Base-by-base conservation (phyloP, 2,797 vertebrate genomes). In the Neostethus bicornis region DNA sequence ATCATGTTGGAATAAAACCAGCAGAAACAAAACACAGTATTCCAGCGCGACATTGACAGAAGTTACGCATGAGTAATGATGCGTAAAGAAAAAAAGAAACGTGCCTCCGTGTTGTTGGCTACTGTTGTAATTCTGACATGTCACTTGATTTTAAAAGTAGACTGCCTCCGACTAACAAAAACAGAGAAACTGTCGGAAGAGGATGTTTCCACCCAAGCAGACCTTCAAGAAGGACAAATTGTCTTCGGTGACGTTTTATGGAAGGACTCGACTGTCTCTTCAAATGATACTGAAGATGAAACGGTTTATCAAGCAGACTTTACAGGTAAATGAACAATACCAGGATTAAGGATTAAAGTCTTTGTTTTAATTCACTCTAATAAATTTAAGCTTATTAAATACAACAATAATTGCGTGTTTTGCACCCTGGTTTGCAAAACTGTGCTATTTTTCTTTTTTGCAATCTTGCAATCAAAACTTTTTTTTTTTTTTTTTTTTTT, bases 261-360 rank as follows among this genome's bases (percentile, higher is more conserved):
- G 2, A 29, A 35, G 4, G 32, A 31, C 0, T 28, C 47, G 9
- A 70, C 54, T 5, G 2, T 21, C 0, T 39, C 59, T 5, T 25
- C 52, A n/a, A 71, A 78, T 5, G 0, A 35, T 6, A 70, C 77
- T n/a, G 11, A 64, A 3, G 74, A 78, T 19, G 60, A 66, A 0
- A 3, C 31, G 0, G 10, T 52, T 12, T 85, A 81, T 49, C 88
- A 88, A 46, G 73, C 73, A 0, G 86, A 90, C 42, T 79, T 0
- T 31, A 0, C 79, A 57, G 84, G 86, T 87, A 68, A 19, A 21
- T 39, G 17, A 20, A 20, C 9, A n/a, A n/a, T 4, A 24, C 5
- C 4, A 3, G 4, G 13, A 24, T 14, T 45, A 25, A 6, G 3
- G 28, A 10, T 29, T 11, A 28, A 28, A 11, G 9, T 29, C 4